Conservation (phyloP, 2,113 vertebrate genomes). For the Brienomyrus brachyistius region DNA sequence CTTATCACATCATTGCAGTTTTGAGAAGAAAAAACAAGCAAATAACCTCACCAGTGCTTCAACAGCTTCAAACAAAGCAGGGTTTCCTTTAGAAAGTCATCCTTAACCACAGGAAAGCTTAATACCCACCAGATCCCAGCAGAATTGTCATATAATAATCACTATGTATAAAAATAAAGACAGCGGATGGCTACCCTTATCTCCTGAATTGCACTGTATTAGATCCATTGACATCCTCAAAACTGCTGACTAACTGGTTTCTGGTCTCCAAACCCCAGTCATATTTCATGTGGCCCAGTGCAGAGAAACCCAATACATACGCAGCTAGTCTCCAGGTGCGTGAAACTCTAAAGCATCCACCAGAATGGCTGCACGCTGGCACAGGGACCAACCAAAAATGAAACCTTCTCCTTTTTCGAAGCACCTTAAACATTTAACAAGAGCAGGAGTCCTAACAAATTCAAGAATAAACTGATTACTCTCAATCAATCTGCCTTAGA, state of each 20-base stretch:
- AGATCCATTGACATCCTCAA: conserved; percentile 1
- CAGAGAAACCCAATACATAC: neutral
- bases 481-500: neutral
- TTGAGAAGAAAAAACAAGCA: neutral
- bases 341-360: conserved; percentile 7
- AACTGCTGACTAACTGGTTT: conserved; percentile 13
- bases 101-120: neutral
- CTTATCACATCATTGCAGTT: neutral
- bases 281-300: conserved; percentile 1
- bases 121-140: neutral
- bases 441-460: neutral
- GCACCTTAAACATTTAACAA: neutral
- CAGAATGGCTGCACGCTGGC: neutral
- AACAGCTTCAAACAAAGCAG: neutral
- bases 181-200: neutral
- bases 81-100: neutral
- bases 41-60: neutral
- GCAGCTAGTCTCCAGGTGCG: neutral
- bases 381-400: neutral
- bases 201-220: neutral
- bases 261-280: neutral
- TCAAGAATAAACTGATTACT: neutral
- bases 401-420: neutral
- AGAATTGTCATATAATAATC: neutral
- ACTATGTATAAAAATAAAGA: neutral